Percentiles rank a stretch among this genome's conserved stretches.
These are phyloP conservation scores for Mesorhabditis spiculigera DNA, from an alignment of 2,888 invertebrate species.

Conservation along the genomic window DNA sequence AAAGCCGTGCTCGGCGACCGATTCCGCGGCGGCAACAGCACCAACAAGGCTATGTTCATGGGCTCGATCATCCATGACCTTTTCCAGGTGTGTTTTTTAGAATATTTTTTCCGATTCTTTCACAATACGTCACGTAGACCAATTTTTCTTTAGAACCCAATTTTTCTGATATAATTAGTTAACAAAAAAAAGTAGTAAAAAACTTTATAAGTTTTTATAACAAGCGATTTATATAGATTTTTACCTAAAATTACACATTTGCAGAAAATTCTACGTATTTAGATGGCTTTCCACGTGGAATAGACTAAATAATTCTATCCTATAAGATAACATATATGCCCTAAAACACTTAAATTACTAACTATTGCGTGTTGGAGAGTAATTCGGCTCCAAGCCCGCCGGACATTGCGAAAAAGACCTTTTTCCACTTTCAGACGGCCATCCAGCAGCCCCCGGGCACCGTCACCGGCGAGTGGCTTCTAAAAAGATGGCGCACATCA, in stretches of 20 bases:
- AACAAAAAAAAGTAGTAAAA: no score
- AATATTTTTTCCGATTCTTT: background rate
- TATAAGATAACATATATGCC: no score
- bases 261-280: no score
- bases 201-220: no score
- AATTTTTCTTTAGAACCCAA: background rate
- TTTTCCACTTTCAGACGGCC: conserved; percentile 15
- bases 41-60: conserved; percentile 70
- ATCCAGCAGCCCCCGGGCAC: conserved; percentile 7
- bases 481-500: conserved; percentile 20
- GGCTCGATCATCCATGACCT: conserved; percentile 77
- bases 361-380: no score
- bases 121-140: background rate
- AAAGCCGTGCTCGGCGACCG: conserved; percentile 40
- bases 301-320: no score
- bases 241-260: no score
- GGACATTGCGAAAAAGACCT: background rate
- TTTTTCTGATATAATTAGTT: no score
- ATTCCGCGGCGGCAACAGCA: conserved; percentile 34
- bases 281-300: no score
- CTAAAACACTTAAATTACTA: no score
- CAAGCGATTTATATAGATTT: no score
- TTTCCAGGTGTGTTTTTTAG: conserved; percentile 62
- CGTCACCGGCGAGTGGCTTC: conserved; percentile 20
- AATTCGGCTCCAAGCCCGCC: no score